Evolutionary conservation across 2,113 vertebrate genomes (phyloP).

Genomic region (Pangasianodon hypophthalmus): DNA sequence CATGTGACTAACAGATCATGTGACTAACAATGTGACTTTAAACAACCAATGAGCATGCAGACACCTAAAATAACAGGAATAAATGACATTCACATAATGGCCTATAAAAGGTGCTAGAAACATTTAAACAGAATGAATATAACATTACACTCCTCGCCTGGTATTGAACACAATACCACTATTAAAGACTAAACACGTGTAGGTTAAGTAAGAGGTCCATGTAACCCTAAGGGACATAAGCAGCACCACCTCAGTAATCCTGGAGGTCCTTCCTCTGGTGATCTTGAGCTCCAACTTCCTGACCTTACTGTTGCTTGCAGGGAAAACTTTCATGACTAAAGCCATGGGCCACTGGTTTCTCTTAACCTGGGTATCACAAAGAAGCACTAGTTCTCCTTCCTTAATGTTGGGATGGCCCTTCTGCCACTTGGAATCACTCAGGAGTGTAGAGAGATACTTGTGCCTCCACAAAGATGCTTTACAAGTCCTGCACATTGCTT

Average conservation of each 20-base stretch:
- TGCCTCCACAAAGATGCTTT: not conserved
- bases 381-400: not conserved
- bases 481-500: not conserved
- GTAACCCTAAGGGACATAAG: too few relatives aligned
- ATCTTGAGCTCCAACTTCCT: slow-evolving; percentile 18
- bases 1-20: not conserved
- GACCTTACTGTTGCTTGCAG: not conserved
- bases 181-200: too few relatives aligned
- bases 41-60: not conserved
- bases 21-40: not conserved
- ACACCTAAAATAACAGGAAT: not conserved
- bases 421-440: not conserved
- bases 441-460: not conserved
- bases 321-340: slow-evolving; percentile 1
- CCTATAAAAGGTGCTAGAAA: not conserved
- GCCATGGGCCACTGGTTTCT: slow-evolving; percentile 16
- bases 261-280: not conserved
- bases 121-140: not conserved
- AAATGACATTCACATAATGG: not conserved
- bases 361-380: not conserved
- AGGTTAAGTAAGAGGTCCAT: too few relatives aligned
- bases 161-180: too few relatives aligned
- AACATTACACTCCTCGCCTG: too few relatives aligned
- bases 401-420: not conserved
- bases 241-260: too few relatives aligned